Evolutionary conservation across 2,113 vertebrate species (phyloP).

Genomic region (Oreocharis arfaki): DNA sequence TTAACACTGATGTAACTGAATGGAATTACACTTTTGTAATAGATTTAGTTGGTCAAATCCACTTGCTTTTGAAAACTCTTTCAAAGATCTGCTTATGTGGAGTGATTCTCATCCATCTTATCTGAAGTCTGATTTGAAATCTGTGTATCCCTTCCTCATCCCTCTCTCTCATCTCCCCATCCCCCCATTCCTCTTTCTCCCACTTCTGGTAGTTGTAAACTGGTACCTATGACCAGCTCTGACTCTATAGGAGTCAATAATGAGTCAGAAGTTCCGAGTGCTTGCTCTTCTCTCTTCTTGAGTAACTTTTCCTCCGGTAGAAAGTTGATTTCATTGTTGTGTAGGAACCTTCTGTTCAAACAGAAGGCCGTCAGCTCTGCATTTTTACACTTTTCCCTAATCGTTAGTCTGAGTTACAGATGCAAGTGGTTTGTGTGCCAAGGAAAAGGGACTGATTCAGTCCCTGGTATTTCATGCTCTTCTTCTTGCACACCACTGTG

Average conservation of each 20-base stretch:
- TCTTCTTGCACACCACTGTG: background rate
- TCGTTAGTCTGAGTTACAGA: background rate
- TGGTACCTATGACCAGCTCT: background rate
- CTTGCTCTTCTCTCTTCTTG: background rate
- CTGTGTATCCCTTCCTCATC: background rate
- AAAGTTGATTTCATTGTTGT: conserved; percentile 17
- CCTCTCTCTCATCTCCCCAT: background rate
- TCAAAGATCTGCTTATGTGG: background rate
- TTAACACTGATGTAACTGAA: background rate
- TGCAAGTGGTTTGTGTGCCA: background rate
- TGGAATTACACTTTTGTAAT: background rate
- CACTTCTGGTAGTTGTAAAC: background rate
- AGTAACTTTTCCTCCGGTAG: background rate
- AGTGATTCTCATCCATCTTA: background rate
- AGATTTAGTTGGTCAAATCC: background rate
- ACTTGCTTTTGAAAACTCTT: background rate
- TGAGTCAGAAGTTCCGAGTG: background rate
- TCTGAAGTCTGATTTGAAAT: background rate
- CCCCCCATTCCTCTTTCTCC: background rate
- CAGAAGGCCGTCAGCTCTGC: background rate
- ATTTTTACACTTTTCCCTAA: background rate
- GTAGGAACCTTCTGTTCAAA: conserved; percentile 10
- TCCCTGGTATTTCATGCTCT: background rate
- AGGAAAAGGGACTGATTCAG: background rate
- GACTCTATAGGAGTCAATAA: background rate